These are phyloP conservation scores for Pterostichus niger DNA, from an alignment of 2,888 invertebrate species.

Conservation along the genomic window DNA sequence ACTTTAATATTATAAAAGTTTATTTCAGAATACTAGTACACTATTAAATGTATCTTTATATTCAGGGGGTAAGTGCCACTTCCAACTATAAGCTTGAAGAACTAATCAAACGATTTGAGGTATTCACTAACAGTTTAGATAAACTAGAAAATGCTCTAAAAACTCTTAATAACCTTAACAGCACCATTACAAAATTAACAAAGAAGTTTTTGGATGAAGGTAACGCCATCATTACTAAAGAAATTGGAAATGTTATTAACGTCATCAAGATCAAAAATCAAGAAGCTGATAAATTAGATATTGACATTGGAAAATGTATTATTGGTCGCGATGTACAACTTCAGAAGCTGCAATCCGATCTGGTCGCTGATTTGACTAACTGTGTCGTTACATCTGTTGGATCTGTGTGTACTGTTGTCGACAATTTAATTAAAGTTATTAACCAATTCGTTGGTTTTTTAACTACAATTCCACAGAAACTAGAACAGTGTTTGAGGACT, in stretches of 20 bases:
- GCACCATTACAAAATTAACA: conserved; percentile 2
- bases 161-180: neutral
- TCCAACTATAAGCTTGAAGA: neutral
- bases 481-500: conserved; percentile 21
- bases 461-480: conserved; percentile 18
- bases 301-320: conserved; percentile 30
- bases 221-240: neutral
- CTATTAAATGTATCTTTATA: neutral
- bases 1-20: no score
- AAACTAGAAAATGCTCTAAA: neutral
- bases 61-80: neutral
- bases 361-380: neutral
- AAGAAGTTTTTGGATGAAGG: conserved; percentile 3
- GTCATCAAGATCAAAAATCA: conserved; percentile 10
- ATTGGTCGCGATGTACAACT: conserved; percentile 1
- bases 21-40: no score
- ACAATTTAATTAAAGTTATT: neutral
- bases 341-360: neutral
- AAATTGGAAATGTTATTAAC: neutral
- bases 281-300: neutral
- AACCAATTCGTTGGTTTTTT: neutral
- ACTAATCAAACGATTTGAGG: neutral
- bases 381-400: conserved; percentile 5
- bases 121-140: neutral
- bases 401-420: neutral